Percentiles rank a stretch among this genome's conserved stretches.
phyloP scores from a whole-genome alignment of 2,888 invertebrate species.

The Synanthedon vespiformis region DNA sequence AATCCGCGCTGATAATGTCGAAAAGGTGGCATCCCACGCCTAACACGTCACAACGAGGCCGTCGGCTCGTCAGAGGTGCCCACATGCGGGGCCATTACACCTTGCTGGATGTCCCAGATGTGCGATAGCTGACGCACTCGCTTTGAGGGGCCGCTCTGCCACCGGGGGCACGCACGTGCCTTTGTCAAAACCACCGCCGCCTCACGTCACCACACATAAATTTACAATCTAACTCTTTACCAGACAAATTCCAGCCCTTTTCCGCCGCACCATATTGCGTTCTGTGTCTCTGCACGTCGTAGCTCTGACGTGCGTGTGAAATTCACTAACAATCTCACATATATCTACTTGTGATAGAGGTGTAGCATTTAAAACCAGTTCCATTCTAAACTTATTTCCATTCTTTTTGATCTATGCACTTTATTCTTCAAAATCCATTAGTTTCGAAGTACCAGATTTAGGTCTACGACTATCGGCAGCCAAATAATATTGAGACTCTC shows the following conservation, averaged over 20 bases:
- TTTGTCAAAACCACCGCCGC: conserved; percentile 47
- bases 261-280: conserved; percentile 17
- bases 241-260: conserved; percentile 23
- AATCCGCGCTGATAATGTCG: conserved; percentile 42
- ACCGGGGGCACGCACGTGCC: conserved; percentile 58
- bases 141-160: conserved; percentile 46
- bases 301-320: conserved; percentile 5
- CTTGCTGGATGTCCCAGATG: conserved; percentile 11
- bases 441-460: too few relatives aligned
- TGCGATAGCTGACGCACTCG: conserved; percentile 19
- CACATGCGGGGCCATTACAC: conserved; percentile 22
- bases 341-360: too few relatives aligned
- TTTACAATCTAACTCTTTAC: conserved; percentile 45
- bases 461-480: too few relatives aligned
- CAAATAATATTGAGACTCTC: conserved; percentile 2
- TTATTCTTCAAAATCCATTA: too few relatives aligned
- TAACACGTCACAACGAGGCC: conserved; percentile 34
- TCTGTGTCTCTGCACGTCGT: conserved; percentile 19
- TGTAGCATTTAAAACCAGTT: too few relatives aligned
- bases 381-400: too few relatives aligned
- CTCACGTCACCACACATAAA: conserved; percentile 55
- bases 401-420: too few relatives aligned
- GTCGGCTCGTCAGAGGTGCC: conserved; percentile 60
- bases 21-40: conserved; percentile 51
- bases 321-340: neutral